Conservation (phyloP, 2,888 invertebrate genomes). For the Dolomedes plantarius region DNA sequence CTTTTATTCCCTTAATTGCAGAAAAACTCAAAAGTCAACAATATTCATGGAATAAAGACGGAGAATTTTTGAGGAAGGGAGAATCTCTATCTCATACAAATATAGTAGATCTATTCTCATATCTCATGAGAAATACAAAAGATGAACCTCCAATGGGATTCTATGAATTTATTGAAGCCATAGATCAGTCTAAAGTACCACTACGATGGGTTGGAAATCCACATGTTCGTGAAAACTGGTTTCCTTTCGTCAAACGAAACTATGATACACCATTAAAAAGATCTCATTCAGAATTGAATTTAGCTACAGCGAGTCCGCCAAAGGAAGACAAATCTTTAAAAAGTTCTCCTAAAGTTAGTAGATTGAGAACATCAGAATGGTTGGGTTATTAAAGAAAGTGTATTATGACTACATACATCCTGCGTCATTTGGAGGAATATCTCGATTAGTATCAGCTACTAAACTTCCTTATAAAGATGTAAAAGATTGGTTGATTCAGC, state of each 20-base stretch:
- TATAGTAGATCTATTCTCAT: not conserved
- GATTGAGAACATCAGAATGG: not conserved
- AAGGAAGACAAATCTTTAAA: too few relatives aligned
- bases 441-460: not conserved
- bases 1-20: not conserved
- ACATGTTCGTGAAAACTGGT: not conserved
- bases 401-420: constrained; percentile 3
- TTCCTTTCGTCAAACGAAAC: not conserved
- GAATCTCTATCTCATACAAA: not conserved
- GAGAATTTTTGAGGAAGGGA: not conserved
- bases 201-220: not conserved
- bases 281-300: not conserved
- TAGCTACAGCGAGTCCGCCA: not conserved
- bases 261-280: too few relatives aligned
- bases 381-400: not conserved
- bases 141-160: not conserved
- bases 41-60: not conserved
- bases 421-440: constrained; percentile 6
- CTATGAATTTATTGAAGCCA: not conserved
- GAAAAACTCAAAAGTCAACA: not conserved
- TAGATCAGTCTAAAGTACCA: not conserved
- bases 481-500: not conserved
- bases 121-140: not conserved
- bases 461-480: not conserved
- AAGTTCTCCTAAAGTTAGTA: not conserved